A percentile compares a stretch with the other conserved stretches of the same genome.
Evolutionary conservation across 2,888 invertebrate genomes (phyloP).

Genomic region (Adineta ricciae): DNA sequence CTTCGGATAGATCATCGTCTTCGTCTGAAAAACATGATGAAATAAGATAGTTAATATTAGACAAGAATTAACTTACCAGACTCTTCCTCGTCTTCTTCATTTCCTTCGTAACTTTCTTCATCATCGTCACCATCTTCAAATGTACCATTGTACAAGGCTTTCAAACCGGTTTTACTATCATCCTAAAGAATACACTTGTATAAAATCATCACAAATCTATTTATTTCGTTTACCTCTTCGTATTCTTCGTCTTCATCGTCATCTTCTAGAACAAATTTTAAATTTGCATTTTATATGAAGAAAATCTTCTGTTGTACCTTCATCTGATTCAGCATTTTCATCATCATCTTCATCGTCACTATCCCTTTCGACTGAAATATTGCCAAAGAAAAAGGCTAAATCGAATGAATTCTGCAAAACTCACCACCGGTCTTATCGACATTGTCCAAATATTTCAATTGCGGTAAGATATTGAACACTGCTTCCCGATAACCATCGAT

Average conservation of each 20-base stretch:
- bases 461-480: conserved; percentile 78
- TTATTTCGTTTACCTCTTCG: background rate
- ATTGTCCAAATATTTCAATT: conserved; percentile 84
- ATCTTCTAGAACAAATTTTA: background rate
- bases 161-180: conserved; percentile 7
- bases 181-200: background rate
- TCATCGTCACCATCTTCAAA: conserved; percentile 19
- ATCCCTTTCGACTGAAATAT: background rate
- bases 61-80: background rate
- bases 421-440: conserved; percentile 55
- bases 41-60: background rate
- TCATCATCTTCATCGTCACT: conserved; percentile 22
- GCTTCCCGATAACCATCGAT: conserved; percentile 81
- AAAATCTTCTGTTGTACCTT: background rate
- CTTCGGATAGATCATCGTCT: conserved; percentile 1
- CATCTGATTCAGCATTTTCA: background rate
- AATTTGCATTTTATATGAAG: background rate
- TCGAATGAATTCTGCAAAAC: conserved; percentile 42
- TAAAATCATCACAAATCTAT: too few species aligned
- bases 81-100: background rate
- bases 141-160: conserved; percentile 2
- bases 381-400: too few species aligned
- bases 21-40: background rate
- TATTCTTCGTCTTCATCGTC: conserved; percentile 7
- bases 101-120: background rate